These are phyloP conservation scores for Peromyscus maniculatus DNA, from an alignment of 2,113 vertebrate species.

Conservation along the genomic window DNA sequence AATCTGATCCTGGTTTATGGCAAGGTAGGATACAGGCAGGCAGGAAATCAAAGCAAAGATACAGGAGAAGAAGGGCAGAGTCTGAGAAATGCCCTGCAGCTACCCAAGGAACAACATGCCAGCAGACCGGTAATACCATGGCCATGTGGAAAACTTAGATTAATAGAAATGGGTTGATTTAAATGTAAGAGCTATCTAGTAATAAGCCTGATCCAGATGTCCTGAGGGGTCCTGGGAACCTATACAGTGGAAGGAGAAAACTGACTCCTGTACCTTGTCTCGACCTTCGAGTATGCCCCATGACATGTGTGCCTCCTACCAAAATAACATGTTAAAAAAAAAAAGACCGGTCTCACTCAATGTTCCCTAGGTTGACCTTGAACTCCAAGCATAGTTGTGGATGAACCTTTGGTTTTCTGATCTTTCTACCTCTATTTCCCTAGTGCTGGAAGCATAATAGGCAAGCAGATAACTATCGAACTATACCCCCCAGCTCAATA, in stretches of 20 bases:
- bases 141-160: no score
- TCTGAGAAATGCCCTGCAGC: no score
- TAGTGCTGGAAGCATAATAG: background rate
- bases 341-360: background rate
- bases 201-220: no score
- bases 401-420: background rate
- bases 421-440: background rate
- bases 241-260: background rate
- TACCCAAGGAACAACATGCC: no score
- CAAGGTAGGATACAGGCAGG: no score
- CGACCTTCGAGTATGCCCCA: background rate
- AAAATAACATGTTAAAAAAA: background rate
- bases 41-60: no score
- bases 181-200: no score
- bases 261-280: background rate
- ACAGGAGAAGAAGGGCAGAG: no score
- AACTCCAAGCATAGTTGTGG: background rate
- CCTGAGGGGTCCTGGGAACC: no score
- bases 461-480: background rate
- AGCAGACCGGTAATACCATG: no score
- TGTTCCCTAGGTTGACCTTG: background rate
- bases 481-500: background rate
- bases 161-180: no score
- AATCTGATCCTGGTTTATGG: background rate
- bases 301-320: background rate